Percentiles rank a stretch among this genome's conserved stretches.
Evolutionary conservation across 2,888 invertebrate genomes (phyloP).

Genomic region (Tetranychus truncatus): DNA sequence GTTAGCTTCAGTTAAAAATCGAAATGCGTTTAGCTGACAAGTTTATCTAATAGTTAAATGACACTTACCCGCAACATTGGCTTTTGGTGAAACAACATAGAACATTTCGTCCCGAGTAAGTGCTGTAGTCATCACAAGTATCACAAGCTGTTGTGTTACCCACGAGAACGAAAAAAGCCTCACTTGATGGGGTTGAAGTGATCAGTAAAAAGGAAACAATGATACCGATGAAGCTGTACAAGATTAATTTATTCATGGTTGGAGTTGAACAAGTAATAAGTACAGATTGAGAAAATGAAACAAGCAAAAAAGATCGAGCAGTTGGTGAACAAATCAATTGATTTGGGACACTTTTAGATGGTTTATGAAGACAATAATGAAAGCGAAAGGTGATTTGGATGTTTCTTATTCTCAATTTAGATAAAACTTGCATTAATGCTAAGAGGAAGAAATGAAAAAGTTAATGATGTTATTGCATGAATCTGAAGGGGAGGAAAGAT

Average conservation of each 20-base stretch:
- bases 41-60: neutral
- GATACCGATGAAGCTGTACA: neutral
- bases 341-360: too few species aligned
- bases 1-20: too few species aligned
- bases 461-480: too few species aligned
- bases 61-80: conserved; percentile 18
- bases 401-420: too few species aligned
- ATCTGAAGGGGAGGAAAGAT: neutral
- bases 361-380: too few species aligned
- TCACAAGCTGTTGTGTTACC: conserved; percentile 20
- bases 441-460: too few species aligned
- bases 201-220: neutral
- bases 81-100: conserved; percentile 17
- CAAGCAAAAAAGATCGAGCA: neutral
- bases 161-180: conserved; percentile 11
- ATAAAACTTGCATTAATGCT: too few species aligned
- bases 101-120: conserved; percentile 19
- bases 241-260: neutral
- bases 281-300: neutral
- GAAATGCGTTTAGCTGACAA: too few species aligned
- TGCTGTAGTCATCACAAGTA: conserved; percentile 16
- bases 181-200: neutral
- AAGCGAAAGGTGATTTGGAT: too few species aligned
- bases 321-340: neutral
- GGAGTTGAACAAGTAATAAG: neutral